Percentiles rank a stretch among this genome's conserved stretches.
phyloP scores from a whole-genome alignment of 2,113 vertebrate genomes.

The Pollachius pollachius region DNA sequence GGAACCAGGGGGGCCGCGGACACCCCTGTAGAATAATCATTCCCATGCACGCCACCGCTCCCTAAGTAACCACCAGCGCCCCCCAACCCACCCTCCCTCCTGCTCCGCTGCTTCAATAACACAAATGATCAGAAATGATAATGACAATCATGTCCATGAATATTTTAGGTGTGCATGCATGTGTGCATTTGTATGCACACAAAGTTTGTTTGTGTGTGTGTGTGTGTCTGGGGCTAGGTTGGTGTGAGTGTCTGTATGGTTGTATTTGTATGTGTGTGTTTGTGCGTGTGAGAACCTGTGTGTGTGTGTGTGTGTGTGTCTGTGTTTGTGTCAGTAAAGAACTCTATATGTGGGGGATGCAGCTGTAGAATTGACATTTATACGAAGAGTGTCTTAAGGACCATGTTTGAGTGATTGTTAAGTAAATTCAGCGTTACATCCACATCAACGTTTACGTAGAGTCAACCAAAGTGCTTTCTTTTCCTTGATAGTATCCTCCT shows the following conservation, averaged over 20 bases:
- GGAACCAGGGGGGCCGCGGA: slow-evolving; percentile 61
- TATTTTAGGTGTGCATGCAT: slow-evolving; percentile 48
- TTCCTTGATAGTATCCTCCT: slow-evolving; percentile 35
- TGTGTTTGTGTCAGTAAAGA: background rate
- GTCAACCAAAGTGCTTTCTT: slow-evolving; percentile 26
- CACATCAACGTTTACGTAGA: slow-evolving; percentile 7
- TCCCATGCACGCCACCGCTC: slow-evolving; percentile 55
- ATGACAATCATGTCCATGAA: slow-evolving; percentile 70
- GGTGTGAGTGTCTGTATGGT: no score
- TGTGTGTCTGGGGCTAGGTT: no score
- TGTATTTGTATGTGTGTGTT: no score
- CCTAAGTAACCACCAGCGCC: slow-evolving; percentile 21
- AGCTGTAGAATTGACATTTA: no score
- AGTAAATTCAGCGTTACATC: background rate
- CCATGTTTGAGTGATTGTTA: background rate
- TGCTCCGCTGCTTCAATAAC: slow-evolving; percentile 59
- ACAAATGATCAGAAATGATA: slow-evolving; percentile 74
- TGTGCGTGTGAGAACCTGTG: slow-evolving; percentile 21
- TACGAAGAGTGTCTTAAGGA: no score
- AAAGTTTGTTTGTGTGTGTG: slow-evolving; percentile 22
- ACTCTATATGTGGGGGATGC: no score
- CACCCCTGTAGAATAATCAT: slow-evolving; percentile 65
- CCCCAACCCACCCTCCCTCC: no score
- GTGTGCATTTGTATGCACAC: background rate
- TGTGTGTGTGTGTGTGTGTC: slow-evolving; percentile 19